These are phyloP conservation scores for Sepiola atlantica DNA, from an alignment of 2,888 invertebrate genomes.

Conservation along the genomic window DNA sequence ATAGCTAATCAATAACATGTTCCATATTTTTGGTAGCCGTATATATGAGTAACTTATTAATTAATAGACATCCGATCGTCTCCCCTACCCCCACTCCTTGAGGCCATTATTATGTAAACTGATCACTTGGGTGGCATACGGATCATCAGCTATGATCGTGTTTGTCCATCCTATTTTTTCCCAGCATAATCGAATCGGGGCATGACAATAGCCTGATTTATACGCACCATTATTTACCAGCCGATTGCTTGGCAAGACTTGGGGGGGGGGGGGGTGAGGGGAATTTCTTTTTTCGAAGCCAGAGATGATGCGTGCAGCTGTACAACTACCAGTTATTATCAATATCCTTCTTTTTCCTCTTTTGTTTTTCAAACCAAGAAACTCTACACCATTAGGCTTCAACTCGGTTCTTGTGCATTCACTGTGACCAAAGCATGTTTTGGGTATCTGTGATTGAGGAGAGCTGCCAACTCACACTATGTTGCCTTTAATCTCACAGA, in stretches of 20 bases:
- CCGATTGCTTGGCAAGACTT: background rate
- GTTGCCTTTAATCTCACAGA: too few relatives aligned
- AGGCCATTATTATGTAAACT: background rate
- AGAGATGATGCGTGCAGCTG: background rate
- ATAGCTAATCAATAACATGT: background rate
- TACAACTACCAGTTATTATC: background rate
- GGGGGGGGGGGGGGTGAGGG: background rate
- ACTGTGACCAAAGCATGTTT: background rate
- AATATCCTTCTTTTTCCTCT: background rate
- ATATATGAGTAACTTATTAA: background rate
- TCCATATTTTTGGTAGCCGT: background rate
- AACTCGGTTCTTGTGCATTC: background rate
- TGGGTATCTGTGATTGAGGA: background rate
- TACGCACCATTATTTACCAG: background rate
- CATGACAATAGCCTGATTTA: constrained; percentile 8
- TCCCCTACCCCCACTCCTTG: too few relatives aligned
- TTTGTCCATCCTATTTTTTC: background rate
- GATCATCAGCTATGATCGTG: constrained; percentile 11
- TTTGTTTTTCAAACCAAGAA: background rate
- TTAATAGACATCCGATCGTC: background rate
- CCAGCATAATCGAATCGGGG: background rate
- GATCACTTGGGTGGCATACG: background rate
- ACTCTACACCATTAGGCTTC: background rate
- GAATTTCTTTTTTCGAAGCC: background rate
- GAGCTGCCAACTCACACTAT: too few relatives aligned